Evolutionary conservation across 2,888 invertebrate species (phyloP).

Genomic region (Dynastes hyllus): DNA sequence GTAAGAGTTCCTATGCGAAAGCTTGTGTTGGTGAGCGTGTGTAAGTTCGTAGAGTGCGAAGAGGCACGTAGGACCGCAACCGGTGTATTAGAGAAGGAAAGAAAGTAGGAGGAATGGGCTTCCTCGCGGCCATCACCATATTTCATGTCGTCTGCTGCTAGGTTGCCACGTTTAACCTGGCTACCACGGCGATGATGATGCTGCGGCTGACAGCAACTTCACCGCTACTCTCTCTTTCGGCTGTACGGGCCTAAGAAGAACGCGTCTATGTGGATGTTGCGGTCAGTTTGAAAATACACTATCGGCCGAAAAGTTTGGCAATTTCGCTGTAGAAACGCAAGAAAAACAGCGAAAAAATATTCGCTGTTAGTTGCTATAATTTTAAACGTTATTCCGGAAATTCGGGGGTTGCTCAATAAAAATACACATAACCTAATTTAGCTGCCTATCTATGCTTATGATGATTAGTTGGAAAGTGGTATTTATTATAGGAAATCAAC

Average conservation of each 20-base stretch:
- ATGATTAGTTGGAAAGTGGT: no score
- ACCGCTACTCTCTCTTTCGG: not conserved
- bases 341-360: no score
- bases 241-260: conserved; percentile 10
- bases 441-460: no score
- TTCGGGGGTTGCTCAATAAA: no score
- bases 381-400: no score
- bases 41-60: conserved; percentile 52
- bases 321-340: not conserved
- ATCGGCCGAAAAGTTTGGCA: no score
- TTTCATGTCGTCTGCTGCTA: conserved; percentile 68
- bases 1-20: conserved; percentile 49
- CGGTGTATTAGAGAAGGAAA: conserved; percentile 56
- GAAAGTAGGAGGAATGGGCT: conserved; percentile 66
- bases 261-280: not conserved
- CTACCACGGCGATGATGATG: conserved; percentile 56
- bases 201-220: conserved; percentile 45
- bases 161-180: conserved; percentile 64
- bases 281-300: not conserved
- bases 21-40: conserved; percentile 1
- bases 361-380: no score
- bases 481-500: no score
- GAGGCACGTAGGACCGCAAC: conserved; percentile 53
- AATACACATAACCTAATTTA: no score
- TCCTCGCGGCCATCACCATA: conserved; percentile 69